Evolutionary conservation across 2,113 vertebrate species (phyloP).

Genomic region (Mugil cephalus): DNA sequence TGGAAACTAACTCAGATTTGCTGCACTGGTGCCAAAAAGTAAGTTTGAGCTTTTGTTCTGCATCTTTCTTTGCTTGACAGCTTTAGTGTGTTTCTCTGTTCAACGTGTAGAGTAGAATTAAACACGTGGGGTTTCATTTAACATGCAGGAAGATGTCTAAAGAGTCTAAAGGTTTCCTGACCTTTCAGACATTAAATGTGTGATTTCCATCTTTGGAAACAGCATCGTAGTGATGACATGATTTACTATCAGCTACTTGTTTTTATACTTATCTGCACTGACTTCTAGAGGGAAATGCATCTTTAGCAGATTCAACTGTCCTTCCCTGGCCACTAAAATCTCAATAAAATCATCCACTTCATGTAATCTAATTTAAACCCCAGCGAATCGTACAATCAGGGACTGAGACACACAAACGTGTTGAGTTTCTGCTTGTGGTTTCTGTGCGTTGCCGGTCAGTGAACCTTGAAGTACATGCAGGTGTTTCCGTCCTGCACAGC

Average conservation of each 20-base stretch:
- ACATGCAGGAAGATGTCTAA: neutral
- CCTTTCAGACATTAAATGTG: neutral
- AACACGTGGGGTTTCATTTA: neutral
- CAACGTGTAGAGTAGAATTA: neutral
- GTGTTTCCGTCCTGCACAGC: slow-evolving; percentile 77
- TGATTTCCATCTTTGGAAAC: neutral
- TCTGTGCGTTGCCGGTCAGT: slow-evolving; percentile 64
- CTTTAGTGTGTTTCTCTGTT: neutral
- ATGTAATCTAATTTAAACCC: neutral
- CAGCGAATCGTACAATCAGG: neutral
- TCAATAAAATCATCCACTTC: neutral
- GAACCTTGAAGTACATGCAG: slow-evolving; percentile 77
- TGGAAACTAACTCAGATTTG: slow-evolving; percentile 13
- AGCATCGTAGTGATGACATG: neutral
- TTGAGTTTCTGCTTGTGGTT: slow-evolving; percentile 32
- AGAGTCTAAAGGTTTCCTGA: neutral
- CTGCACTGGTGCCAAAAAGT: neutral
- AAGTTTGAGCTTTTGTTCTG: slow-evolving; percentile 26
- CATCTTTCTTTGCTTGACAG: neutral
- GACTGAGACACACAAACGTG: slow-evolving; percentile 30
- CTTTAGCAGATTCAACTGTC: neutral
- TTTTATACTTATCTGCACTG: neutral
- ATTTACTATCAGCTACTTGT: neutral
- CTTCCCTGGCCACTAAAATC: neutral
- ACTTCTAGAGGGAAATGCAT: neutral